Evolutionary conservation across 2,888 invertebrate species (phyloP).

Genomic region (Marronus borbonicus): DNA sequence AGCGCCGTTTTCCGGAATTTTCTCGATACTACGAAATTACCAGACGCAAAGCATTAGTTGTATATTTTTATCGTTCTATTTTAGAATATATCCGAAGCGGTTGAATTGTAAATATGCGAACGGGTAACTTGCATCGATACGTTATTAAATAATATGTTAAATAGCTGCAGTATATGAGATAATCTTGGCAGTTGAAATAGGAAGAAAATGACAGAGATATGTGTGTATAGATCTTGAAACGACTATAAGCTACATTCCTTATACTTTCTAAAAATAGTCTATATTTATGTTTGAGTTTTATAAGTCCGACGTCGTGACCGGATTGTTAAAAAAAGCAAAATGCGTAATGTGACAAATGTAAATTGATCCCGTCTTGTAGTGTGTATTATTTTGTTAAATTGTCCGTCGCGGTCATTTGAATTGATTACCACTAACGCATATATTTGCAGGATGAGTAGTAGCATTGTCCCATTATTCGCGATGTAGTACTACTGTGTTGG

Average conservation of each 20-base stretch:
- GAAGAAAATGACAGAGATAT: slow-evolving; percentile 51
- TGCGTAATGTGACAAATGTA: slow-evolving; percentile 42
- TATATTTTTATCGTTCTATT: slow-evolving; percentile 45
- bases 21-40: slow-evolving; percentile 14
- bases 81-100: slow-evolving; percentile 41
- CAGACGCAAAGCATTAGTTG: slow-evolving; percentile 37
- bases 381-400: slow-evolving; percentile 53
- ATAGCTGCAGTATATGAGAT: slow-evolving; percentile 48
- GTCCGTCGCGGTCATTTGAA: slow-evolving; percentile 60
- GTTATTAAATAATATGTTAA: slow-evolving; percentile 49
- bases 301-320: slow-evolving; percentile 24
- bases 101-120: slow-evolving; percentile 23
- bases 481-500: slow-evolving; percentile 30
- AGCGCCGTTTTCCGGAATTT: slow-evolving; percentile 33
- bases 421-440: slow-evolving; percentile 58
- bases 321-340: slow-evolving; percentile 28
- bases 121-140: slow-evolving; percentile 20
- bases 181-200: slow-evolving; percentile 52
- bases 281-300: slow-evolving; percentile 55
- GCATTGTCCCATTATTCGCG: slow-evolving; percentile 53
- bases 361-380: slow-evolving; percentile 43
- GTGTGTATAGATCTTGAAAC: slow-evolving; percentile 50
- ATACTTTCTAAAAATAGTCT: slow-evolving; percentile 58
- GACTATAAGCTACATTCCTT: slow-evolving; percentile 53
- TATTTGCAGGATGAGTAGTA: slow-evolving; percentile 61